These are phyloP conservation scores for Sebastes alutus DNA, from an alignment of 2,797 vertebrate genomes.

Conservation along the genomic window DNA sequence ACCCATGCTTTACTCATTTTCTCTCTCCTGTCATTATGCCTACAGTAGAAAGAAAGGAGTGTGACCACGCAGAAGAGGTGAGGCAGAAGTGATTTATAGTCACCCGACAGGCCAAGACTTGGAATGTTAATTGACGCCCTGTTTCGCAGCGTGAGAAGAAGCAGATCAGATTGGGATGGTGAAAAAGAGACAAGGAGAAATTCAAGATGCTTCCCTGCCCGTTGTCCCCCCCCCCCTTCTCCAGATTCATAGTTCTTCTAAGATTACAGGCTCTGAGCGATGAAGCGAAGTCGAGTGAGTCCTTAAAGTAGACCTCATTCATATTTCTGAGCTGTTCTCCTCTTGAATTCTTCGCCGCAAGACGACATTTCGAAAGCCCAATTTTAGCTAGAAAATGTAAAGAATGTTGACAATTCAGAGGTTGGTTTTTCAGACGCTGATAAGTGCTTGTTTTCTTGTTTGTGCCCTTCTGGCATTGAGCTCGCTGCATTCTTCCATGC, in stretches of 20 bases:
- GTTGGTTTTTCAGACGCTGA: conserved; percentile 74
- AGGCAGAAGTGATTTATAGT: conserved; percentile 74
- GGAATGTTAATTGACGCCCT: conserved; percentile 83
- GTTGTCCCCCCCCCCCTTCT: conserved; percentile 8
- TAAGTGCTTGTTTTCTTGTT: conserved; percentile 77
- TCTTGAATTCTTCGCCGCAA: conserved; percentile 69
- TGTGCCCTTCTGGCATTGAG: conserved; percentile 56
- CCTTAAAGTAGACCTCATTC: conserved; percentile 54
- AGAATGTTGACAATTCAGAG: conserved; percentile 77
- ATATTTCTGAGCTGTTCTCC: conserved; percentile 53
- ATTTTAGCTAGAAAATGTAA: conserved; percentile 75
- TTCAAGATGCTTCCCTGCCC: conserved; percentile 22
- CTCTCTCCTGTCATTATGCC: conserved; percentile 57
- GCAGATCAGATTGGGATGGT: conserved; percentile 54
- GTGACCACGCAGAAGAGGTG: conserved; percentile 61
- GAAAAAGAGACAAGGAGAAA: conserved; percentile 51
- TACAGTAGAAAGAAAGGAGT: conserved; percentile 59
- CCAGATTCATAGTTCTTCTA: conserved; percentile 28
- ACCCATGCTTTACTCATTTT: conserved; percentile 24
- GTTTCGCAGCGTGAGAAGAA: conserved; percentile 70
- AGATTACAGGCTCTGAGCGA: conserved; percentile 65
- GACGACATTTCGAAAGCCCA: conserved; percentile 67
- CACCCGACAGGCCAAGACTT: conserved; percentile 70
- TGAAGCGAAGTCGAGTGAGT: conserved; percentile 31
- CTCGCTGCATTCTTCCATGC: conserved; percentile 65